Base-by-base conservation (phyloP, 1,140 invertebrate genomes). In the Meteorus sp. region DNA sequence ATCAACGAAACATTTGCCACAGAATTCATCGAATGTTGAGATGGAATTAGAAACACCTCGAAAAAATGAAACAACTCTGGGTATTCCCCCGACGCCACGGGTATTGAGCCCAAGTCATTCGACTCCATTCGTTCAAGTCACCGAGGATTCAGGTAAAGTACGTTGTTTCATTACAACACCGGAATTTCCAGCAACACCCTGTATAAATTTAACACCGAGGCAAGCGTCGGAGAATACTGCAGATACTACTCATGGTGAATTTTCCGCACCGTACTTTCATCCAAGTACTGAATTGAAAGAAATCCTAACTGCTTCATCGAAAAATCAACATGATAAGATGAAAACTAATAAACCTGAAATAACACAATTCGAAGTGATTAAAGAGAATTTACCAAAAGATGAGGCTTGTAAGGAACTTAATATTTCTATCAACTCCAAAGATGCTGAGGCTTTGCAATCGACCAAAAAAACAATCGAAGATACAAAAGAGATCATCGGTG, bases 301-400 rank as follows among this genome's bases (percentile, higher is more conserved):
- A n/a, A n/a, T n/a, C n/a, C n/a, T n/a, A n/a, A n/a, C n/a, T n/a
- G n/a, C n/a, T n/a, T n/a, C n/a, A n/a, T n/a, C n/a, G n/a, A n/a
- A n/a, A n/a, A n/a, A n/a, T n/a, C n/a, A n/a, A n/a, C n/a, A n/a
- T 33, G 11, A 51, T 7, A 20, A 53, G 33, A 8, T 22, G 20
- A n/a, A 62, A 22, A 9, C 33, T 5, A 20, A 27, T 0, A 60
- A 54, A 27, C 19, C 58, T 3, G 75, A 76, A 52, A 76, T 79
- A 20, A 76, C 72, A n/a, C 73, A 79, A 11, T 79, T 77, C 23
- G 75, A 77, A 58, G 76, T 79, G 0, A 77, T 79, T 0, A 79
- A 79, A 43, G 76, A 74, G 22, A 77, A 79, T 58, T 54, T 77
- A 2, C 66, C 74, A 0, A 75, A 66, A 44, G 72, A 76, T 33